Evolutionary conservation across 1,140 invertebrate genomes (phyloP).

Genomic region (Musca domestica): DNA sequence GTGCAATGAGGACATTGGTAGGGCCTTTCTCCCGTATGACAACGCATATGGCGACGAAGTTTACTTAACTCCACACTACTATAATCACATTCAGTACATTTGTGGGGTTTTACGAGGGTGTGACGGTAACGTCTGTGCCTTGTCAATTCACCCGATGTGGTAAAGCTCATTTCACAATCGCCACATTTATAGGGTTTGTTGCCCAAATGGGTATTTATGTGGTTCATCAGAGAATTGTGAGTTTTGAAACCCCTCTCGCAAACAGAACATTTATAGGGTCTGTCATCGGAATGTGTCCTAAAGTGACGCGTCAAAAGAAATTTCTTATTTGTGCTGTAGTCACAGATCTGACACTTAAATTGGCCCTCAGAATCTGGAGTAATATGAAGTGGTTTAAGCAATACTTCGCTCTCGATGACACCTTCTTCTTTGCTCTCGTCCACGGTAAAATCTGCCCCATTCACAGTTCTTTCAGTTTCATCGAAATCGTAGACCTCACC

Average conservation of each 20-base stretch:
- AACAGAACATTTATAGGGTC: slow-evolving; percentile 88
- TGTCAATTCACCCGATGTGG: slow-evolving; percentile 92
- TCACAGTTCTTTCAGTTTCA: slow-evolving; percentile 59
- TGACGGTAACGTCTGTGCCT: slow-evolving; percentile 90
- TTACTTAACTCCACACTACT: slow-evolving; percentile 93
- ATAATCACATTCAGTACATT: slow-evolving; percentile 92
- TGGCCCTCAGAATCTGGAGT: slow-evolving; percentile 47
- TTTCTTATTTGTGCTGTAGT: slow-evolving; percentile 83
- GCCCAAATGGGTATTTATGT: slow-evolving; percentile 95
- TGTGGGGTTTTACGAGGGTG: slow-evolving; percentile 94
- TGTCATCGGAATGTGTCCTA: slow-evolving; percentile 93
- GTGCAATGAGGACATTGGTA: slow-evolving; percentile 92
- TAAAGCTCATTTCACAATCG: slow-evolving; percentile 89
- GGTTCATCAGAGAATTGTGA: slow-evolving; percentile 87
- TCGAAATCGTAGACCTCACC: slow-evolving; percentile 45
- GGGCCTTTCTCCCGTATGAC: slow-evolving; percentile 75
- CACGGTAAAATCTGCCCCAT: slow-evolving; percentile 50
- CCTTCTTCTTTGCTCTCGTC: slow-evolving; percentile 50
- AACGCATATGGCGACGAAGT: slow-evolving; percentile 87
- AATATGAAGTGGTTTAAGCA: slow-evolving; percentile 31
- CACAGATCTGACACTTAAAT: slow-evolving; percentile 85
- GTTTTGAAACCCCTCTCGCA: slow-evolving; percentile 96
- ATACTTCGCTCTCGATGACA: slow-evolving; percentile 6
- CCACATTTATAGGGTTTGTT: slow-evolving; percentile 94
- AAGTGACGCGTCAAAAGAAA: slow-evolving; percentile 90